Evolutionary conservation across 2,113 vertebrate genomes (phyloP), one percentile per base, ranked within the genome.

Genomic region (Odocoileus virginianus): DNA sequence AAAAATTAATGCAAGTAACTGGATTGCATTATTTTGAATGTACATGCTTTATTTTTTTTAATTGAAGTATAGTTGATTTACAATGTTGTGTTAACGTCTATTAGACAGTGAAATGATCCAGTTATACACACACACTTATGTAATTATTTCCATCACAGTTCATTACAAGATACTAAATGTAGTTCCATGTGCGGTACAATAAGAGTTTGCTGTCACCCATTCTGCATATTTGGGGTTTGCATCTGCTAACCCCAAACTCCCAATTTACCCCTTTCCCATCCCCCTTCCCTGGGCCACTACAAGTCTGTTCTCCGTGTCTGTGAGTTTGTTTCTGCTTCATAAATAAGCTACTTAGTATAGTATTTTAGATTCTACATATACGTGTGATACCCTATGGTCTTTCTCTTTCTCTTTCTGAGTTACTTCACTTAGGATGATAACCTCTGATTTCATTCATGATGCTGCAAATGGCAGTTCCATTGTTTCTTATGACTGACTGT

Each of bases 1-100:
- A 55, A 61, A 95, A 57, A 36, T 8, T 64, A 74, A 83, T 43
- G 40, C 8, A 50, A 61, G 10, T 55, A 87, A 50, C 45, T 27
- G 12, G 5, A 61, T 81, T 25, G 33, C 61, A 27, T 84, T 64
- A 55, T 55, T 95, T 89, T 91, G 54, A 87, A 57, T 88, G 25
- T 50, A 33, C 2, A 82, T 0, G 5, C 5, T 74, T 74, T 27
- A 74, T 4, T 76, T 43, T 71, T 76, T 76, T 1, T 0, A 76
- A 76, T 33, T 45, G 40, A 28, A 78, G 13, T 78, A 78, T 15
- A 28, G 25, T 78, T 45, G 40, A 78, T 45, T 78, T 28, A 45
- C 74, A 28, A 28, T 78, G 74, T 45, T 78, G 74, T 78, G 40
- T 45, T 78, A 78, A 78, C 0, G 6, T 78, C 74, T 78, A 2